phyloP scores from a whole-genome alignment of 2,113 vertebrate species.

The Ceuthmochares aereus region DNA sequence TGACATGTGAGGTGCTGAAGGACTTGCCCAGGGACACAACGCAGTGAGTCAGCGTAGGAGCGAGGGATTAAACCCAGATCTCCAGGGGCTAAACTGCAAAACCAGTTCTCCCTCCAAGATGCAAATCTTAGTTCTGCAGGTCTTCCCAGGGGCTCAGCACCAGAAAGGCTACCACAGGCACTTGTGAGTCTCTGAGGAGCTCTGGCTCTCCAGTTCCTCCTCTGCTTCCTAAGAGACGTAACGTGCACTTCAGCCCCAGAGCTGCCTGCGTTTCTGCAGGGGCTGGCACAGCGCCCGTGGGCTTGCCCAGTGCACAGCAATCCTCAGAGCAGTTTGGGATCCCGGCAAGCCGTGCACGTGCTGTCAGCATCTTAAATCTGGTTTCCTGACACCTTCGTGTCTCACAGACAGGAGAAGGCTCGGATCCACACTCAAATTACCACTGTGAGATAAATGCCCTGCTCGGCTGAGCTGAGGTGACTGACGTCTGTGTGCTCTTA shows the following conservation, averaged over 20 bases:
- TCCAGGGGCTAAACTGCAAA: not conserved
- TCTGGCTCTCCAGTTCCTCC: not conserved
- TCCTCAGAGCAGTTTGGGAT: not conserved
- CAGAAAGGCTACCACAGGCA: not conserved
- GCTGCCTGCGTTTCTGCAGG: not conserved
- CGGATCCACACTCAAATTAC: not conserved
- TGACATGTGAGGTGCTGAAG: not conserved
- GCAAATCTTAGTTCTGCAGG: not conserved
- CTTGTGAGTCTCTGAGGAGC: not conserved
- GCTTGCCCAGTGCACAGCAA: not conserved
- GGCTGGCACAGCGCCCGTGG: rapidly evolving
- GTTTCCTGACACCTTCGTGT: not conserved
- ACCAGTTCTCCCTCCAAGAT: not conserved
- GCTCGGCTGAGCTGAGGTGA: not conserved
- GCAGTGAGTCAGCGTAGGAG: not conserved
- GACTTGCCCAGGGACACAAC: not conserved
- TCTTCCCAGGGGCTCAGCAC: not conserved
- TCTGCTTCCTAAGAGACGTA: not conserved
- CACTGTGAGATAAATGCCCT: not conserved
- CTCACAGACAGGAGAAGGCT: not conserved
- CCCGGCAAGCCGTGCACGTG: not conserved
- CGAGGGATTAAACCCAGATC: not conserved
- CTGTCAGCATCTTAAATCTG: not conserved
- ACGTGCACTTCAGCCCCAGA: not conserved
- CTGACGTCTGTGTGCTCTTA: not conserved